Evolutionary conservation across 2,113 vertebrate species (phyloP).

Genomic region (Orycteropus afer): DNA sequence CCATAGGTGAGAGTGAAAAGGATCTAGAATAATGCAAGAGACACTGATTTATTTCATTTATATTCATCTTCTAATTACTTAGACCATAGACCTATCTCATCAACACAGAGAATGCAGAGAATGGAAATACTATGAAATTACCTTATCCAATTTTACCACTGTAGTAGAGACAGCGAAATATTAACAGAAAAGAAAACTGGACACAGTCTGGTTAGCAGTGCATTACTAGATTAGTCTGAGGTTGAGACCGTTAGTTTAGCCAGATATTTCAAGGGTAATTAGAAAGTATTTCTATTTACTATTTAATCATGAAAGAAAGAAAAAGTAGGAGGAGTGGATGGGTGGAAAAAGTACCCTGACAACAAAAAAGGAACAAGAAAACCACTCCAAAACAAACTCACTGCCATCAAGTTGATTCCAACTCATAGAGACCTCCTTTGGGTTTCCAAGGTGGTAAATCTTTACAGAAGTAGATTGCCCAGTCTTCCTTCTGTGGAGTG

Average conservation of each 20-base stretch:
- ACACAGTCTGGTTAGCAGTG: background rate
- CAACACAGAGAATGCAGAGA: conserved; percentile 6
- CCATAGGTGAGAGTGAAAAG: background rate
- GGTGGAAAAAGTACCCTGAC: background rate
- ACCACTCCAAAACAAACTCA: background rate
- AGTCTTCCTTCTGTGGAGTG: too few relatives aligned
- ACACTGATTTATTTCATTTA: conserved; percentile 51
- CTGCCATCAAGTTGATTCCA: too few relatives aligned
- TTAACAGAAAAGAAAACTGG: conserved; percentile 36
- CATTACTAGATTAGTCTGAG: background rate
- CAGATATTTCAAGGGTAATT: background rate
- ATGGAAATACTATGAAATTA: conserved; percentile 18
- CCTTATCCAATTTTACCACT: background rate
- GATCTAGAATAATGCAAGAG: conserved; percentile 22
- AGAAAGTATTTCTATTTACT: background rate
- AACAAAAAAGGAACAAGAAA: background rate
- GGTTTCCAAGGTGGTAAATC: too few relatives aligned
- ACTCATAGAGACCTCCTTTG: too few relatives aligned
- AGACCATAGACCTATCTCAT: conserved; percentile 4
- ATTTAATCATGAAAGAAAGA: background rate
- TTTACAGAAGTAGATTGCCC: too few relatives aligned
- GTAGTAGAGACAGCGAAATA: background rate
- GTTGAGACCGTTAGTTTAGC: background rate
- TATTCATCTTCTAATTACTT: conserved; percentile 39
- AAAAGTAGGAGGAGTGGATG: accelerated